Base-by-base conservation (phyloP, 2,888 invertebrate genomes). In the Leptogaster cylindrica region DNA sequence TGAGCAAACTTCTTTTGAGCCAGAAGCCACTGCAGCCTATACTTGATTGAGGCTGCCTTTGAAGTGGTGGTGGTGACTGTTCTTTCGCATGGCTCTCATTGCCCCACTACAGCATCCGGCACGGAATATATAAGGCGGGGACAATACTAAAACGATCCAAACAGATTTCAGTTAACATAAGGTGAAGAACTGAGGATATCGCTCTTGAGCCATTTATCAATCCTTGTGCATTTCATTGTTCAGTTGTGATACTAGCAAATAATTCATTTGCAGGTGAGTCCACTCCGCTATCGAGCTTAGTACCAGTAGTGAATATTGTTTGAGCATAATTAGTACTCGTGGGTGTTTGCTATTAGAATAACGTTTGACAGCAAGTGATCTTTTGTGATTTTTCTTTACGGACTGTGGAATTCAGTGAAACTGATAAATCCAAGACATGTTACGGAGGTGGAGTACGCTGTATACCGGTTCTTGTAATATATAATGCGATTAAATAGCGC, bases 131-230 rank as follows among this genome's bases (percentile, higher is more conserved):
- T 74, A 77, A 77, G 75, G 75, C 68, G 76, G 75, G 74, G 75
- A 73, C 73, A 74, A 72, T 73, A 72, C 74, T 74, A 74, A 75
- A 77, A 72, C 75, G 75, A 78, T 74, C 78, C 78, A 79, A 77
- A 79, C 77, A 77, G 77, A 74, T 75, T 78, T 76, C 73, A 75
- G 75, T 73, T 75, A 74, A 74, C 74, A 73, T n/a, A n/a, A 75
- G 58, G 66, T 58, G 64, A 66, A 65, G 65, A 65, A 61, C 55
- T 64, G 48, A 33, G 31, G 28, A 48, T 33, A 64, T 64, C 44
- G 31, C 12, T 48, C 31, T 33, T 33, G 41, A 50, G 55, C 33
- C n/a, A 61, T 27, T 61, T 20, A 61, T 3, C 6, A 28, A 44
- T 61, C 36, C 33, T 61, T 55, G 55, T 55, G 55, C 39, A 33